These are phyloP conservation scores for Platysteira castanea DNA, from an alignment of 2,113 vertebrate species.

Conservation along the genomic window DNA sequence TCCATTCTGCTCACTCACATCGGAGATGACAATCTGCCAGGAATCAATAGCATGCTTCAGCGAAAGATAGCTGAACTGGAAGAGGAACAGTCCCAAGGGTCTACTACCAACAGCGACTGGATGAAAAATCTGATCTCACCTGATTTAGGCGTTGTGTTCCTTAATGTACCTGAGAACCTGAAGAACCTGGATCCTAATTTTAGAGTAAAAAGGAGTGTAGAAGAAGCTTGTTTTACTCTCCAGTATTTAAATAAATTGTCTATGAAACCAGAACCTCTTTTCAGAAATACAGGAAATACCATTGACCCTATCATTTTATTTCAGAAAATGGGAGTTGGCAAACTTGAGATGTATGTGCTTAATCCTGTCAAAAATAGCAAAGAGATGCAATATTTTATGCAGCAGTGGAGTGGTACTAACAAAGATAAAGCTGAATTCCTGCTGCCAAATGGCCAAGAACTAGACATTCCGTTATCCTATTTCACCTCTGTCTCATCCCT, in stretches of 20 bases:
- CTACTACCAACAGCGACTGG: conserved; percentile 93
- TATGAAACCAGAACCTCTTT: conserved; percentile 88
- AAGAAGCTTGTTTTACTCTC: conserved; percentile 87
- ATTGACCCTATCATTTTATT: conserved; percentile 92
- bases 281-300: conserved; percentile 81
- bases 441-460: conserved; percentile 86
- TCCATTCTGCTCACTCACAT: conserved; percentile 95
- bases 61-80: conserved; percentile 90
- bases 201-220: conserved; percentile 83
- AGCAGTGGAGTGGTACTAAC: conserved; percentile 91
- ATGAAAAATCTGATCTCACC: conserved; percentile 98
- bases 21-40: conserved; percentile 91
- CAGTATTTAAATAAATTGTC: conserved; percentile 90
- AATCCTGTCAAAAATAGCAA: conserved; percentile 93
- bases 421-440: conserved; percentile 87
- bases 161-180: conserved; percentile 90
- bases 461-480: conserved; percentile 87
- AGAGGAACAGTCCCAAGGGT: conserved; percentile 94
- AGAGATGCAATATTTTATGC: conserved; percentile 93
- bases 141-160: conserved; percentile 92
- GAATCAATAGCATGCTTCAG: conserved; percentile 94
- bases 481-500: conserved; percentile 91
- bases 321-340: conserved; percentile 97
- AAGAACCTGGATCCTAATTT: conserved; percentile 81
- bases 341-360: conserved; percentile 95